Percentiles rank a stretch among this genome's conserved stretches.
phyloP scores from a whole-genome alignment of 2,888 invertebrate species.

The Mellilla xanthometata region DNA sequence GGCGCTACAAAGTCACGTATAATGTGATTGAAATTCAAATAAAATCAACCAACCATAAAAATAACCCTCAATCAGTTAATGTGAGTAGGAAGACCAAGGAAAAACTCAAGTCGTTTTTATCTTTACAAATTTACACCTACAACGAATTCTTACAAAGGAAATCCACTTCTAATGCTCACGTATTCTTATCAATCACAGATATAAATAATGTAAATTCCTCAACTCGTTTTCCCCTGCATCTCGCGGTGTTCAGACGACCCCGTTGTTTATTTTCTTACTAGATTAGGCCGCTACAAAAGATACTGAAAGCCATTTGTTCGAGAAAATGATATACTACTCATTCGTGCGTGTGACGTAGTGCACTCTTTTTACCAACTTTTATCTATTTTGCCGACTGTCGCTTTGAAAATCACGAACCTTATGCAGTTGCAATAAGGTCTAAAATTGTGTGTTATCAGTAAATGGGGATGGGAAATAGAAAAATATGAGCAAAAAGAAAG shows the following conservation, averaged over 20 bases:
- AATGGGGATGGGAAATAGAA: conserved; percentile 24
- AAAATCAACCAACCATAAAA: too few species aligned
- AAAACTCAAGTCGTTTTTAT: too few species aligned
- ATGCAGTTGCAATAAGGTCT: conserved; percentile 31
- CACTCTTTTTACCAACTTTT: conserved; percentile 43
- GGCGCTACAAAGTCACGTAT: too few species aligned
- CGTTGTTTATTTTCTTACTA: conserved; percentile 69
- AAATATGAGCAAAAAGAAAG: conserved; percentile 41
- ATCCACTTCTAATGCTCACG: conserved; percentile 20
- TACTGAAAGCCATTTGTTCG: conserved; percentile 69
- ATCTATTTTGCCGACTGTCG: neutral
- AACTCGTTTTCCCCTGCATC: conserved; percentile 39
- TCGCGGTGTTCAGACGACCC: conserved; percentile 42
- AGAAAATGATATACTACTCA: conserved; percentile 75
- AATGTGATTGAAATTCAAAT: too few species aligned
- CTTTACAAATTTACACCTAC: neutral
- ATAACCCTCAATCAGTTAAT: too few species aligned
- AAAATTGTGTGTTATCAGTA: conserved; percentile 18
- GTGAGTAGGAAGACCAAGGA: too few species aligned
- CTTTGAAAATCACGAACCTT: conserved; percentile 20
- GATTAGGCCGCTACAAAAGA: conserved; percentile 70
- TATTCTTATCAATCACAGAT: conserved; percentile 16
- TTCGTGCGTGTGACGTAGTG: conserved; percentile 73
- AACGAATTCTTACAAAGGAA: conserved; percentile 10
- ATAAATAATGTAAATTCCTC: conserved; percentile 40